A percentile compares a stretch with the other conserved stretches of the same genome.
phyloP scores from a whole-genome alignment of 2,113 vertebrate species.

The Platichthys stellatus region DNA sequence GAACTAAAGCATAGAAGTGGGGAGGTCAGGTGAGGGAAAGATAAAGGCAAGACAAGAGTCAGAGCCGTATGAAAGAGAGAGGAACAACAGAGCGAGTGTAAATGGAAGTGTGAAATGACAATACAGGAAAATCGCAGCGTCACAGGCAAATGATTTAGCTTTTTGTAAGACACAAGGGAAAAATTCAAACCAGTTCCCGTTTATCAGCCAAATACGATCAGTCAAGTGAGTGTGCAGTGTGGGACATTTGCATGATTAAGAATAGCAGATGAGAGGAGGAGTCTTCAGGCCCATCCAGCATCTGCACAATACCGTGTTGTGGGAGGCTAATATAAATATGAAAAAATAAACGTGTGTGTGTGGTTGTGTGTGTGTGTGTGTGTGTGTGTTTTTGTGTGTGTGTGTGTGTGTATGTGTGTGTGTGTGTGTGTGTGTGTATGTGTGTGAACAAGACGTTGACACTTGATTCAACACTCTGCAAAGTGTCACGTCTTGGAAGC shows the following conservation, averaged over 20 bases:
- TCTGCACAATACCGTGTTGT: conserved; percentile 54
- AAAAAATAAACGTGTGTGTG: background rate
- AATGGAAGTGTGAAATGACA: background rate
- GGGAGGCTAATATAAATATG: too few species aligned
- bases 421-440: too few species aligned
- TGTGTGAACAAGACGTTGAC: conserved; percentile 26
- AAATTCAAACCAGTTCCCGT: conserved; percentile 58
- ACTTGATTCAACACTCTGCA: conserved; percentile 12
- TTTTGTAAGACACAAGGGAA: conserved; percentile 44
- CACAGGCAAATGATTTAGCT: conserved; percentile 31
- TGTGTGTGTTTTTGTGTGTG: background rate
- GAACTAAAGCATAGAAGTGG: conserved; percentile 8
- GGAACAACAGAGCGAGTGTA: background rate
- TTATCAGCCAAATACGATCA: conserved; percentile 67
- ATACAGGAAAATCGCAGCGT: background rate
- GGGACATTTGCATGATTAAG: conserved; percentile 72
- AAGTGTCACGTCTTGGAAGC: too few species aligned
- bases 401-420: conserved; percentile 23
- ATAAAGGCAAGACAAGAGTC: background rate
- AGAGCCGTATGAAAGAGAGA: background rate
- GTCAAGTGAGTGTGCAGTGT: conserved; percentile 68
- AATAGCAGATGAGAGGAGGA: conserved; percentile 71
- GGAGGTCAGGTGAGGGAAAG: conserved; percentile 10
- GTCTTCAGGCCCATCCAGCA: conserved; percentile 67
- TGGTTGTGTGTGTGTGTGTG: background rate